These are phyloP conservation scores for Alviniconcha strummeri DNA, from an alignment of 2,888 invertebrate species.

Conservation along the genomic window DNA sequence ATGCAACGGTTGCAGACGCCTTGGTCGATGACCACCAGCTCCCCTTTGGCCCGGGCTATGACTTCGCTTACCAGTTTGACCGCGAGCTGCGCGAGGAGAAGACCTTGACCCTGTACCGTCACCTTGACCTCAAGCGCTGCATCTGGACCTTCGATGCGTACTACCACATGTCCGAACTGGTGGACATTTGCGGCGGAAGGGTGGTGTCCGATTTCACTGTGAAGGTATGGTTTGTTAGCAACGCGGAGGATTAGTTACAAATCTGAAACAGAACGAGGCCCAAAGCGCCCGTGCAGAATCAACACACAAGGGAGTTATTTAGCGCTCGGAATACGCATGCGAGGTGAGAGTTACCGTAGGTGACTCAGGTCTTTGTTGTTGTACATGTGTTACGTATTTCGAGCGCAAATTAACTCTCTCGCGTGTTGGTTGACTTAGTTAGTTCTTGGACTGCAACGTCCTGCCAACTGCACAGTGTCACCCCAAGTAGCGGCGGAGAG, in stretches of 20 bases:
- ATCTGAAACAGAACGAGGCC: too few species aligned
- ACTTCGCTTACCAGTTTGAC: slow-evolving; percentile 67
- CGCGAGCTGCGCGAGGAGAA: slow-evolving; percentile 55
- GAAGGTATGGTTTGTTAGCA: slow-evolving; percentile 25
- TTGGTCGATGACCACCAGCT: neutral
- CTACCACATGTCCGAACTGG: slow-evolving; percentile 73
- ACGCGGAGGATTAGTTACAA: neutral
- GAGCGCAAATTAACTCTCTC: too few species aligned
- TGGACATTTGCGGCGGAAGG: slow-evolving; percentile 73
- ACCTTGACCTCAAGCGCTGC: slow-evolving; percentile 73
- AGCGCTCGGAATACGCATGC: too few species aligned
- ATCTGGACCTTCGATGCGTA: slow-evolving; percentile 74
- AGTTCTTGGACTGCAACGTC: too few species aligned
- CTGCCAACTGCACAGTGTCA: too few species aligned
- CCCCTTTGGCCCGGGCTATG: slow-evolving; percentile 47
- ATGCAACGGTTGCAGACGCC: neutral
- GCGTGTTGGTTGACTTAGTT: too few species aligned
- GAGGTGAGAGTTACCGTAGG: too few species aligned
- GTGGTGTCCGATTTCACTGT: slow-evolving; percentile 72
- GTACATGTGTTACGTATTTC: too few species aligned
- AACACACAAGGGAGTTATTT: too few species aligned
- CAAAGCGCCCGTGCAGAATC: too few species aligned
- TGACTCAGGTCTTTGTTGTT: too few species aligned
- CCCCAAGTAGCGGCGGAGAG: too few species aligned
- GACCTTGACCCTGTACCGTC: slow-evolving; percentile 69